Base-by-base conservation (phyloP, 2,113 vertebrate genomes). In the Myanophis thanlyinensis region DNA sequence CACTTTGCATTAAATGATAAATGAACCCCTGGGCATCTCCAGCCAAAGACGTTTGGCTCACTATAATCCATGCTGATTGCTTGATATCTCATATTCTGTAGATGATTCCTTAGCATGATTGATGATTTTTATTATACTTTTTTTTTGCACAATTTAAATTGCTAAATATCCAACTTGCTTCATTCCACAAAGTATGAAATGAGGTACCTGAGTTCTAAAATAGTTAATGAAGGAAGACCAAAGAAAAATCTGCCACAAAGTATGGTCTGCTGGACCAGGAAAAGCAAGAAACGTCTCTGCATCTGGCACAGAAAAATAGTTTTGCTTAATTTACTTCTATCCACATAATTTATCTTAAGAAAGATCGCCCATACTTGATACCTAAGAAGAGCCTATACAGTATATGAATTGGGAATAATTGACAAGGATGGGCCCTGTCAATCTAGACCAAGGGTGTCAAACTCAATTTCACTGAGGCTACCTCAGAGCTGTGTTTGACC, bases 1-100 rank as follows among this genome's bases (percentile, higher is more conserved):
- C 67, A 47, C 8, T 67, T 80, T 46, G 92, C 25, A 53, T 87
- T 89, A 92, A 93, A 91, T 91, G 80, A 93, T 89, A 91, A 94
- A 91, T 89, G 90, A 91, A 23, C 44, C 35, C 80, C 54, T 20
- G 25, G 30, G 48, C n/a, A 89, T 49, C 87, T 47, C 18, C 0
- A 5, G 4, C 87, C 84, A 25, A n/a, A 91, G 93, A 88, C 20
- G 0, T 54, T 86, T 90, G 89, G 87, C 90, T 40, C 44, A 35
- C 47, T 92, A 80, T 59, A 89, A 90, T 91, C 59, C 44, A 1
- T 1, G 1, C 51, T 80, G 91, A 25, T 88, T 85, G 88, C 91
- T 90, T 80, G 8, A 52, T 30, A 25, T 40, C 88, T 49, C 0
- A 0, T 85, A 87, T 88, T 59, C 91, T 88, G 90, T 88, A 85